phyloP scores from a whole-genome alignment of 2,113 vertebrate genomes.

The Myiopsitta monachus region DNA sequence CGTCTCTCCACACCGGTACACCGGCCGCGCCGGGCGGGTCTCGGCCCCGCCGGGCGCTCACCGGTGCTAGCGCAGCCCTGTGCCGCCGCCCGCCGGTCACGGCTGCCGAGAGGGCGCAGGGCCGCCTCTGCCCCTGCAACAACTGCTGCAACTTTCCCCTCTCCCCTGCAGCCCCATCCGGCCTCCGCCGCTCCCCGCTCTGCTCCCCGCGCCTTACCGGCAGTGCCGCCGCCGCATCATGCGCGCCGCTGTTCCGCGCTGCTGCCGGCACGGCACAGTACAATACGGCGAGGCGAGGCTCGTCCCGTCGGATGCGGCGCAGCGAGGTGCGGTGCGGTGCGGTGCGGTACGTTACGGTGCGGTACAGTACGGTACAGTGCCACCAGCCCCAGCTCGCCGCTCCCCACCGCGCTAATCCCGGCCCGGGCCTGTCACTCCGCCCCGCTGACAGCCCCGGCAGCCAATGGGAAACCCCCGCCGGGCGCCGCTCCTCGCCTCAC shows the following conservation, averaged over 20 bases:
- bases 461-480: neutral
- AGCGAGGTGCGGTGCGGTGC: neutral
- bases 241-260: neutral
- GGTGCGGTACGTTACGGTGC: neutral
- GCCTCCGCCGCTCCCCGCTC: neutral
- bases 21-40: neutral
- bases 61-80: neutral
- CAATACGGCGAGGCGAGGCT: neutral
- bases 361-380: neutral
- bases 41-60: neutral
- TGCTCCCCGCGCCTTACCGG: neutral
- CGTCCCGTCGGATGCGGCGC: neutral
- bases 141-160: conserved; percentile 18
- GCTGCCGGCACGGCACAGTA: neutral
- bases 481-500: neutral
- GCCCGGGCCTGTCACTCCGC: neutral
- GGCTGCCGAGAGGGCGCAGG: neutral
- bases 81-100: neutral
- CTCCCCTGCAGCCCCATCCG: neutral
- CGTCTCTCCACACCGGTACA: neutral
- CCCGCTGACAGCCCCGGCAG: neutral
- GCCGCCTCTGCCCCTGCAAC: neutral
- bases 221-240: neutral
- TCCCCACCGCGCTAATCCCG: conserved; percentile 28
- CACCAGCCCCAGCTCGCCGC: neutral